Evolutionary conservation across 2,888 invertebrate species (phyloP).

Genomic region (Maniola hyperantus): DNA sequence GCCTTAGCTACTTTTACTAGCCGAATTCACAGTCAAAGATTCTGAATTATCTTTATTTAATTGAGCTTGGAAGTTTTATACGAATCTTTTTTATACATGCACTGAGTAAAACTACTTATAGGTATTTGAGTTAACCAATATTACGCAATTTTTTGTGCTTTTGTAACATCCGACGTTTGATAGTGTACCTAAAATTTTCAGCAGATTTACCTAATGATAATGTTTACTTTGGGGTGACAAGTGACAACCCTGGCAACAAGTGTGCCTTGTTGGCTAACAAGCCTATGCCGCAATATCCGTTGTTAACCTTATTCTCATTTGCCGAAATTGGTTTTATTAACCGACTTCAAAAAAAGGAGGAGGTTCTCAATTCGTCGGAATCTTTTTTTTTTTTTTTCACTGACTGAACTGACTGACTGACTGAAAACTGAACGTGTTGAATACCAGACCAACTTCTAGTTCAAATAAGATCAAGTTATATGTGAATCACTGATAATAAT

Average conservation of each 20-base stretch:
- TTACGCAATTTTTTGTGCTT: no score
- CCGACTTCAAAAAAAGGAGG: no score
- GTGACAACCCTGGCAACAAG: constrained; percentile 21
- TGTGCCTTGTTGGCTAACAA: constrained; percentile 34
- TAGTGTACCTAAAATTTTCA: background rate
- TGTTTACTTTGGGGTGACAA: background rate
- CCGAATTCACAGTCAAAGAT: no score
- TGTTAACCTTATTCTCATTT: constrained; percentile 41
- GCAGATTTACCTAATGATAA: background rate
- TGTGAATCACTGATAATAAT: background rate
- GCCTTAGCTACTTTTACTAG: no score
- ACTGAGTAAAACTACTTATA: no score
- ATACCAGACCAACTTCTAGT: background rate
- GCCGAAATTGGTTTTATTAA: constrained; percentile 38
- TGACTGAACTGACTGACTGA: constrained; percentile 24
- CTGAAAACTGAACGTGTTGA: constrained; percentile 10
- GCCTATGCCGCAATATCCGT: constrained; percentile 37
- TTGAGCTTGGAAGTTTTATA: no score
- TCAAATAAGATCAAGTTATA: background rate
- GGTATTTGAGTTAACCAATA: no score
- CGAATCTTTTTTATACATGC: no score
- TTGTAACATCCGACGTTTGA: no score
- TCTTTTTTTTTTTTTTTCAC: no score
- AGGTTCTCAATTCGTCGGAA: no score
- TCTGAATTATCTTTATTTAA: no score